Evolutionary conservation across 2,888 invertebrate genomes (phyloP).

Genomic region (Drosophila leonis): DNA sequence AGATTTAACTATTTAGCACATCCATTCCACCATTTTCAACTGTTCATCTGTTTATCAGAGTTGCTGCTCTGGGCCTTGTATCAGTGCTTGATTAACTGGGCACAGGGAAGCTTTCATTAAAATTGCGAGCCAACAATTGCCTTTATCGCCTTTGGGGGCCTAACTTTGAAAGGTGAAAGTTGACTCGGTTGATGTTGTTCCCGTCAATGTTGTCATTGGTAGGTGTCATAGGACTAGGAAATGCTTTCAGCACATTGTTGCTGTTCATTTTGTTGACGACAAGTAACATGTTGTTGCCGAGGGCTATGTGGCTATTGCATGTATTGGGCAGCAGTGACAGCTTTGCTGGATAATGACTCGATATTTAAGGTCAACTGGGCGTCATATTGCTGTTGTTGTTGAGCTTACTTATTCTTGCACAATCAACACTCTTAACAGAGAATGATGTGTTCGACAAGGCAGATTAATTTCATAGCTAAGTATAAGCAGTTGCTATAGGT

Average conservation of each 20-base stretch:
- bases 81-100: neutral
- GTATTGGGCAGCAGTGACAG: neutral
- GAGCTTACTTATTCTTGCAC: too few relatives aligned
- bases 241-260: neutral
- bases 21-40: neutral
- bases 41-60: neutral
- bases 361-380: slow-evolving; percentile 7
- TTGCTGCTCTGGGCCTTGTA: too few relatives aligned
- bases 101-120: neutral
- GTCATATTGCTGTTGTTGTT: neutral
- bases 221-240: neutral
- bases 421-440: too few relatives aligned
- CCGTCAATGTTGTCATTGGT: neutral
- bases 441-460: neutral
- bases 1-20: too few relatives aligned
- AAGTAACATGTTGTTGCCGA: neutral
- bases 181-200: neutral
- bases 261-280: neutral
- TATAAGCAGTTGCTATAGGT: neutral
- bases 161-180: neutral
- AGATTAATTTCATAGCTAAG: neutral
- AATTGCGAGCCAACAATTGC: neutral
- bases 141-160: neutral
- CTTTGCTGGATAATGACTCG: neutral
- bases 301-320: neutral